Base-by-base conservation (phyloP, 1,140 invertebrate species). In the Acarapis woodi region DNA sequence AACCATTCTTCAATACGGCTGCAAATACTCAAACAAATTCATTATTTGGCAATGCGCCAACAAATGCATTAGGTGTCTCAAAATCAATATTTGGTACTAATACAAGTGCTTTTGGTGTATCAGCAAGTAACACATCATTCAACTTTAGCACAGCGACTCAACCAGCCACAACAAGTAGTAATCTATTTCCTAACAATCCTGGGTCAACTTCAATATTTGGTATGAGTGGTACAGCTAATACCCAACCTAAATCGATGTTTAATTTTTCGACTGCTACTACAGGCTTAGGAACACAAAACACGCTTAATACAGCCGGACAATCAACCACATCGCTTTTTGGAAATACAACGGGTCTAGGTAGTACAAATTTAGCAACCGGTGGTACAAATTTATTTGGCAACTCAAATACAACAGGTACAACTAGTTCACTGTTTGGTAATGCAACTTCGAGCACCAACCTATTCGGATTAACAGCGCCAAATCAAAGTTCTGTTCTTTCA, bases 1-100 rank as follows among this genome's bases (percentile, higher is more conserved):
- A 33, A 9, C 23, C 16, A 10, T 24, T 22, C 16, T 18, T 15
- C 6, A 14, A n/a, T 35, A n/a, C 14, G 4, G 14, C 19, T 5
- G 21, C 24, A n/a, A 37, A 37, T 19, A 26, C 35, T 16, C 26
- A 28, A 29, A 3, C 24, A 14, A 37, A 29, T 18, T 20, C 35
- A 1, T 20, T 29, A 28, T 28, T 37, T 20, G 32, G 32, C 9
- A 10, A 20, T 20, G 12, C 12, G 32, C 12, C 32, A 32, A 15
- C 32, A 18, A 32, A 9, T 3, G 12, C 19, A 16, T 32, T 32
- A 9, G n/a, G n/a, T 15, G 12, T 3, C 32, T 10, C 4, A 37
- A 28, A 14, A 25, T 20, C 14, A 30, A 16, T 37, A 30, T 12
- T n/a, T n/a, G n/a, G n/a, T 28, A 10, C 22, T 12, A n/a, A n/a